Conservation (phyloP, 2,888 invertebrate species). For the Dione vanillae region DNA sequence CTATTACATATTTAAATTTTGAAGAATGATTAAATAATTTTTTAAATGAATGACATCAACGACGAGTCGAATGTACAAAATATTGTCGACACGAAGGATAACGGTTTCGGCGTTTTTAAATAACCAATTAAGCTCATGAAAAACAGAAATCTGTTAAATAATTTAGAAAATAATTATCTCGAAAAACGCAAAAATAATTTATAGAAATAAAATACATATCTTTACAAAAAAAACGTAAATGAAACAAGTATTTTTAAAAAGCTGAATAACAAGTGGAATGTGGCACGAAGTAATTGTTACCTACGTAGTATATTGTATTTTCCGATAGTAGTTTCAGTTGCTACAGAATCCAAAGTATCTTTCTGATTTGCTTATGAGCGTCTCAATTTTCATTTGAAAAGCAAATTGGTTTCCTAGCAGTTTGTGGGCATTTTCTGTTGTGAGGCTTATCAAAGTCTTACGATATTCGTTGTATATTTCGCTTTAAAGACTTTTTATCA, state of each 20-base stretch:
- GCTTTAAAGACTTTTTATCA: neutral
- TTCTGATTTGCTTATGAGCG: conserved; percentile 19
- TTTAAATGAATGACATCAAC: neutral
- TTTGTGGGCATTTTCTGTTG: conserved; percentile 17
- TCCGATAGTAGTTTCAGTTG: conserved; percentile 12
- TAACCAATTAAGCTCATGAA: too few species aligned
- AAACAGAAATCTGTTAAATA: too few species aligned
- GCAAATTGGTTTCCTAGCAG: too few species aligned
- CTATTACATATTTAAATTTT: neutral
- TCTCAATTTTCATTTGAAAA: conserved; percentile 29
- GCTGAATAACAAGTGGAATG: neutral
- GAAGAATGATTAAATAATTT: neutral
- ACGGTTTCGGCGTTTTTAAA: too few species aligned
- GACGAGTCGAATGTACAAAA: too few species aligned
- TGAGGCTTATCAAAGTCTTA: conserved; percentile 3
- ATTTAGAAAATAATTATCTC: too few species aligned
- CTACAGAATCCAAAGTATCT: conserved; percentile 8
- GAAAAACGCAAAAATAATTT: too few species aligned
- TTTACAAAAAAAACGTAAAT: neutral
- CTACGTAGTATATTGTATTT: neutral
- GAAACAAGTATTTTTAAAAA: neutral
- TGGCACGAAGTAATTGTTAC: conserved; percentile 10
- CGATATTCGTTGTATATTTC: neutral
- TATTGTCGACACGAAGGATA: too few species aligned
- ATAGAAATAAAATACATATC: neutral